These are phyloP conservation scores for Tragulus kanchil DNA, from an alignment of 2,113 vertebrate genomes.

Conservation along the genomic window DNA sequence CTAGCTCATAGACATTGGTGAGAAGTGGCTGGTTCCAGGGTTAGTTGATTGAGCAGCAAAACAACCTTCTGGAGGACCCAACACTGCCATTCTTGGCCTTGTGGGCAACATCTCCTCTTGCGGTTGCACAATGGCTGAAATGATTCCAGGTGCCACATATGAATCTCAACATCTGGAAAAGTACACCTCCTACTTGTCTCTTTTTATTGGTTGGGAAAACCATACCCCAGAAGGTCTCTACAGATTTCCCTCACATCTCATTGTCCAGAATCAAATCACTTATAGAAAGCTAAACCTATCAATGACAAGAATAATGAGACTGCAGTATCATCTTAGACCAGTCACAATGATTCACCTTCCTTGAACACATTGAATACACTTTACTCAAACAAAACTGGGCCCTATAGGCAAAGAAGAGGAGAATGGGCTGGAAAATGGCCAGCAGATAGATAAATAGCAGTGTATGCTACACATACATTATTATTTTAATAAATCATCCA, in stretches of 20 bases:
- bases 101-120: neutral
- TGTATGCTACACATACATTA: neutral
- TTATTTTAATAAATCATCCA: neutral
- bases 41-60: neutral
- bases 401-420: neutral
- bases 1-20: neutral
- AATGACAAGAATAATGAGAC: neutral
- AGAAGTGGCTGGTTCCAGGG: neutral
- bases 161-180: neutral
- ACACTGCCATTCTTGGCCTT: neutral
- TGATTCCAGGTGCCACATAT: neutral
- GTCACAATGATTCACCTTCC: neutral
- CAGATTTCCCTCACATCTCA: neutral
- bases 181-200: neutral
- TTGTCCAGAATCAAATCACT: neutral
- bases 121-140: neutral
- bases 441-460: neutral
- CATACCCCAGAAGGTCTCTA: neutral
- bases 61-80: neutral
- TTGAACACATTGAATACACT: neutral
- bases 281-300: neutral
- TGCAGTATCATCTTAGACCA: neutral
- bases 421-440: neutral
- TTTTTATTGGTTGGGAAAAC: neutral
- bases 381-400: neutral